These are phyloP conservation scores for Drosophila mayaguana DNA, from an alignment of 2,888 invertebrate genomes.

Conservation along the genomic window DNA sequence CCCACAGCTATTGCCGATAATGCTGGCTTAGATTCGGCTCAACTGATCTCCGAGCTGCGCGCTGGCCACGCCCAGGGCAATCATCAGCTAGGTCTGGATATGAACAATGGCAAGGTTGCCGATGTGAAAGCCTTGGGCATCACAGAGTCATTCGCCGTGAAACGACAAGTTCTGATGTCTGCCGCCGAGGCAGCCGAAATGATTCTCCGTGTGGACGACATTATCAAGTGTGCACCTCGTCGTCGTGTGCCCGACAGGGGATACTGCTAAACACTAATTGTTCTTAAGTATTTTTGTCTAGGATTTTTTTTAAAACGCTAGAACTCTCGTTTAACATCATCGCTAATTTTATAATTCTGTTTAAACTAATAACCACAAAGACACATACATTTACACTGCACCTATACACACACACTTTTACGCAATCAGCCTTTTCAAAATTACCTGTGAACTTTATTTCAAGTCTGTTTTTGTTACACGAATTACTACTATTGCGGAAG, in stretches of 20 bases:
- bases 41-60: constrained; percentile 95
- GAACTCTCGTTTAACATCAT: constrained; percentile 68
- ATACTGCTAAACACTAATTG: constrained; percentile 78
- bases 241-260: constrained; percentile 94
- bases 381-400: constrained; percentile 17
- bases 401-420: constrained; percentile 28
- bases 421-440: constrained; percentile 37
- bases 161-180: constrained; percentile 96
- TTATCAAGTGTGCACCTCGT: constrained; percentile 96
- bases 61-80: constrained; percentile 95
- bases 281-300: constrained; percentile 71
- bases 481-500: constrained; percentile 39
- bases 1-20: constrained; percentile 99
- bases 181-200: constrained; percentile 99
- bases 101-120: constrained; percentile 93
- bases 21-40: constrained; percentile 98
- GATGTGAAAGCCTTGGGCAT: constrained; percentile 97
- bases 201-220: constrained; percentile 99
- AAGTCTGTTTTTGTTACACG: constrained; percentile 43
- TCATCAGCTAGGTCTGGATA: constrained; percentile 90
- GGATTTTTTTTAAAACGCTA: constrained; percentile 62
- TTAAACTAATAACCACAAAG: constrained; percentile 48
- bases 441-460: constrained; percentile 36
- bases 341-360: constrained; percentile 67
- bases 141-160: constrained; percentile 98